Evolutionary conservation across 2,797 vertebrate genomes (phyloP), one percentile per base, ranked within the genome.

Genomic region (Ctenopoma multispine): DNA sequence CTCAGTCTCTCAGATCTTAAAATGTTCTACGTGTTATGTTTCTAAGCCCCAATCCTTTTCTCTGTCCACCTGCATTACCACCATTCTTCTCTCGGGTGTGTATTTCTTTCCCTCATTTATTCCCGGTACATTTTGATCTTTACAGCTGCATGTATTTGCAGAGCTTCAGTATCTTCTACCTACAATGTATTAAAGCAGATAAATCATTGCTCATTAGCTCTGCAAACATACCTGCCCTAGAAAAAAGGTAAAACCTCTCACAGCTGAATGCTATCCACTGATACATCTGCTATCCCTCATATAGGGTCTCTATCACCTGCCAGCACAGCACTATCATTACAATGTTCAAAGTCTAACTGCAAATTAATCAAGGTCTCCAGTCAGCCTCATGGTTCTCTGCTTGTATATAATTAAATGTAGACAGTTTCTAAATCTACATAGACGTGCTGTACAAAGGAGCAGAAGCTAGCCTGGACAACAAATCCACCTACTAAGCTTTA

Each of bases 321-420:
- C 59, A 75, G 53, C 7, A 48, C 29, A 58, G 61, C 5, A 0
- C 44, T 29, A 31, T 71, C 14, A 36, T 62, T 79, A 46, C 31
- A 71, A 48, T 58, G 29, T 67, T 79, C 40, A 63, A 72, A 51
- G 57, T 50, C 34, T 66, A 38, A 50, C 21, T 31, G 38, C 68
- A 69, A 76, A 69, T 77, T 48, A 80, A 85, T 86, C 48, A 79
- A 69, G 65, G 66, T 72, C 67, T 77, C 40, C 27, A 43, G 57
- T 61, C 43, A 49, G 58, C 38, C 7, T 65, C 57, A 46, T 56
- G 50, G 51, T 59, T 66, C 11, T 61, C 53, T 54, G 50, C 21
- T 44, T 80, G 62, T 36, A 47, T 68, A 58, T 81, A 70, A 81
- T 82, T 79, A 75, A 73, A 80, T 61, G 67, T 65, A 36, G n/a